These are phyloP conservation scores for Geotrypetes seraphini DNA, from an alignment of 2,797 vertebrate genomes.

Conservation along the genomic window DNA sequence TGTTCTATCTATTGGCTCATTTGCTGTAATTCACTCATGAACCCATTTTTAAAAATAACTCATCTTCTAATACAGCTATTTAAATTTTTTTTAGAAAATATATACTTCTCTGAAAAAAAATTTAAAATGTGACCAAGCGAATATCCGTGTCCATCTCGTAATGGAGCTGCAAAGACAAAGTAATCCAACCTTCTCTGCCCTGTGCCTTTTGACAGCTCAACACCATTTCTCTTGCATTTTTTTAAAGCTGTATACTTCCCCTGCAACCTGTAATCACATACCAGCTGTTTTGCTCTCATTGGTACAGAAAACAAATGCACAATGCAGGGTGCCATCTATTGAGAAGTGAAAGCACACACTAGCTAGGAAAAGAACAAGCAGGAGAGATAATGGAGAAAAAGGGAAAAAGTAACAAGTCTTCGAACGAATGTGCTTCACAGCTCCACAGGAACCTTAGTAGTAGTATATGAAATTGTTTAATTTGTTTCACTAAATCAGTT, in stretches of 20 bases:
- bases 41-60: too few species aligned
- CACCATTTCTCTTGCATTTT: constrained; percentile 43
- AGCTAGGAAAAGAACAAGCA: constrained; percentile 58
- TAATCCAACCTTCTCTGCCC: constrained; percentile 45
- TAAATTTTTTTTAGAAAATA: too few species aligned
- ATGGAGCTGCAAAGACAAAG: constrained; percentile 29
- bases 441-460: constrained; percentile 47
- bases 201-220: constrained; percentile 48
- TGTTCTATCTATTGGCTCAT: too few species aligned
- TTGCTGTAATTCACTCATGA: too few species aligned
- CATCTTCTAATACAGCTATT: too few species aligned
- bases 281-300: constrained; percentile 60
- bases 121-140: too few species aligned
- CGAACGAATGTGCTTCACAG: constrained; percentile 45
- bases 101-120: too few species aligned
- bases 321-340: constrained; percentile 71
- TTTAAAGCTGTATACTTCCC: constrained; percentile 45
- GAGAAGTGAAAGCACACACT: constrained; percentile 54
- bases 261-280: constrained; percentile 56
- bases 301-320: constrained; percentile 39
- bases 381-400: constrained; percentile 40
- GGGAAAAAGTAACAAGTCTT: constrained; percentile 38
- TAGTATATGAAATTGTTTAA: constrained; percentile 49
- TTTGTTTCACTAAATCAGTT: constrained; percentile 43
- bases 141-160: constrained; percentile 35